Percentiles rank a stretch among this genome's conserved stretches.
Evolutionary conservation across 2,888 invertebrate species (phyloP).

Genomic region (Campoplex capitator): DNA sequence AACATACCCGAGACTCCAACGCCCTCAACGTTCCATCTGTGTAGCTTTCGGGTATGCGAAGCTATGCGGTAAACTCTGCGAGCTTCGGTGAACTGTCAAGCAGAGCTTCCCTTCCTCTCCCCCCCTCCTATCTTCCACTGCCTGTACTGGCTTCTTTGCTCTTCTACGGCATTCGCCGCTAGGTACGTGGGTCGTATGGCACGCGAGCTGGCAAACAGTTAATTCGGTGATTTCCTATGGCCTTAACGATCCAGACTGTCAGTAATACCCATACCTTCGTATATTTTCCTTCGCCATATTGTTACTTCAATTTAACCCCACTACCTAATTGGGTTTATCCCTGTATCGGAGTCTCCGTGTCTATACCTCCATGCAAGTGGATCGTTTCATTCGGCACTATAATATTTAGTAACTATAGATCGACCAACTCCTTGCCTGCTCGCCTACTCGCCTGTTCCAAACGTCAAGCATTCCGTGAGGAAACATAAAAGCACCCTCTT

Average conservation of each 20-base stretch:
- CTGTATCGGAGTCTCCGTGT: background rate
- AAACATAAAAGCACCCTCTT: constrained; percentile 40
- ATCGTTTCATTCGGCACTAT: constrained; percentile 47
- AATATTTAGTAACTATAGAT: constrained; percentile 54
- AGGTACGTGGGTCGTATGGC: constrained; percentile 64
- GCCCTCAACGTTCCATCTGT: constrained; percentile 53
- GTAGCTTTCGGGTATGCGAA: constrained; percentile 49
- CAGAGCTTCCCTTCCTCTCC: constrained; percentile 14
- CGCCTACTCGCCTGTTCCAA: constrained; percentile 37
- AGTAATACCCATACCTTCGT: constrained; percentile 25
- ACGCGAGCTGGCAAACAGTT: constrained; percentile 75
- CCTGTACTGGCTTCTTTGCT: background rate
- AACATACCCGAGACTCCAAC: constrained; percentile 36
- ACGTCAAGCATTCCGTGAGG: constrained; percentile 59
- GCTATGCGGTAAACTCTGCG: constrained; percentile 61
- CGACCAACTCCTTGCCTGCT: constrained; percentile 8
- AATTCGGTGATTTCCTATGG: constrained; percentile 77
- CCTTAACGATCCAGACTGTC: constrained; percentile 71
- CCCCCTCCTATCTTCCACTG: background rate
- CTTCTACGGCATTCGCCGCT: constrained; percentile 18
- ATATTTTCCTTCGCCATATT: constrained; percentile 34
- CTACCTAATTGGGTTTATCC: background rate
- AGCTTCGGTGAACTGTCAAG: constrained; percentile 70
- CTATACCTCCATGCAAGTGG: background rate
- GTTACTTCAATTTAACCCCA: constrained; percentile 47